These are phyloP conservation scores for Troilus luridus DNA, from an alignment of 2,888 invertebrate species.

Conservation along the genomic window DNA sequence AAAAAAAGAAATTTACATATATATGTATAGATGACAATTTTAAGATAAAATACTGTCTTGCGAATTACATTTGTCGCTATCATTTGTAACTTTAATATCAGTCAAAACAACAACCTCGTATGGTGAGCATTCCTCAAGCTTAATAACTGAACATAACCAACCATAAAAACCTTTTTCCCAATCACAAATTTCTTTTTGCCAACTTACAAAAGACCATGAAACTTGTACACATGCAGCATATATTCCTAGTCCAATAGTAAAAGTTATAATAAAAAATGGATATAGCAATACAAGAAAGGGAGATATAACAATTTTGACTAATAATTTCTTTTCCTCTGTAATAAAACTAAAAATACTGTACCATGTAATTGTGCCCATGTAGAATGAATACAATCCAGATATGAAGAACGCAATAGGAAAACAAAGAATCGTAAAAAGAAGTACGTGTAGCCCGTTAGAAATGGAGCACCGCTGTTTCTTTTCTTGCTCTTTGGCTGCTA, in stretches of 20 bases:
- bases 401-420: conserved; percentile 77
- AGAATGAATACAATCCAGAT: conserved; percentile 79
- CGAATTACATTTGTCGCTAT: conserved; percentile 62
- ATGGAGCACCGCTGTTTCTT: conserved; percentile 72
- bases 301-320: conserved; percentile 76
- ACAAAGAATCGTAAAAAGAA: conserved; percentile 76
- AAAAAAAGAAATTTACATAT: not conserved
- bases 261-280: conserved; percentile 78
- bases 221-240: conserved; percentile 80
- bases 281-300: conserved; percentile 79
- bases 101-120: conserved; percentile 80
- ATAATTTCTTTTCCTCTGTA: conserved; percentile 77
- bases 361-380: conserved; percentile 83
- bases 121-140: conserved; percentile 81
- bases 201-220: conserved; percentile 78
- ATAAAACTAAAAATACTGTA: conserved; percentile 81
- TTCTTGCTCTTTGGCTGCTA: conserved; percentile 74
- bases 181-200: conserved; percentile 81
- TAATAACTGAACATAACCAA: conserved; percentile 79
- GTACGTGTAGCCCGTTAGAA: conserved; percentile 77
- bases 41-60: conserved; percentile 64
- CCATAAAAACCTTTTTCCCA: conserved; percentile 86
- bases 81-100: conserved; percentile 68
- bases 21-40: not conserved
- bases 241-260: conserved; percentile 77